A percentile compares a stretch with the other conserved stretches of the same genome.
Evolutionary conservation across 1,140 invertebrate genomes (phyloP).

Genomic region (Drosophila virilis): DNA sequence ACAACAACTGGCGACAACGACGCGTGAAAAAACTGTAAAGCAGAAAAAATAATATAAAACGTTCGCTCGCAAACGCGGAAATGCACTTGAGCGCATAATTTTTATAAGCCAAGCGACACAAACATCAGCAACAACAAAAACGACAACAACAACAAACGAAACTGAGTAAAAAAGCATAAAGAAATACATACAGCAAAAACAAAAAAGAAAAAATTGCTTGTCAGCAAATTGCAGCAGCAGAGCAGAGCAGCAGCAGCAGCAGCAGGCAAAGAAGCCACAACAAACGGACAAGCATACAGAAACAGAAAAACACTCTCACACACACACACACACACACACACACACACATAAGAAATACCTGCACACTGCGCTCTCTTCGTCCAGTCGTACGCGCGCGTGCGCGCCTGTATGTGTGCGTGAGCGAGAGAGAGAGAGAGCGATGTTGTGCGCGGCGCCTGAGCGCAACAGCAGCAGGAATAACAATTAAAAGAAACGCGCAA

Average conservation of each 20-base stretch:
- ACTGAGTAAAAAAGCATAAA: constrained; percentile 28
- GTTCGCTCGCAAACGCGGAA: constrained; percentile 69
- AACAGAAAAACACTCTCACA: constrained; percentile 5
- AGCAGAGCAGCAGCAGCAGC: constrained; percentile 38
- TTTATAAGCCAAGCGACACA: constrained; percentile 75
- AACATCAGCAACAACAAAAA: constrained; percentile 27
- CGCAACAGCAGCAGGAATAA: constrained; percentile 41
- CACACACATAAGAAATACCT: constrained; percentile 24
- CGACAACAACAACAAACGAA: constrained; percentile 25
- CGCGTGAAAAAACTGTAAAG: constrained; percentile 45
- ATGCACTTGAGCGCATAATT: constrained; percentile 82
- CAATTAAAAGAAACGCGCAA: constrained; percentile 50
- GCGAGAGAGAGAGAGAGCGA: constrained; percentile 16
- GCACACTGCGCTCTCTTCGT: constrained; percentile 35
- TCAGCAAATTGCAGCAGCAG: constrained; percentile 56
- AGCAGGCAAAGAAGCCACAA: constrained; percentile 56
- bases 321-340: constrained; percentile 7
- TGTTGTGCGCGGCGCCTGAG: constrained; percentile 50
- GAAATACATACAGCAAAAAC: constrained; percentile 17
- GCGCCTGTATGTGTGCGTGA: constrained; percentile 11
- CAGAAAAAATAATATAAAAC: constrained; percentile 36
- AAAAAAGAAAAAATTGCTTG: constrained; percentile 52
- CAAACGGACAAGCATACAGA: constrained; percentile 38
- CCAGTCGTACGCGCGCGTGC: constrained; percentile 23
- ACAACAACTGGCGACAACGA: constrained; percentile 50